phyloP scores from a whole-genome alignment of 2,113 vertebrate species.

The Hippocampus abdominalis region DNA sequence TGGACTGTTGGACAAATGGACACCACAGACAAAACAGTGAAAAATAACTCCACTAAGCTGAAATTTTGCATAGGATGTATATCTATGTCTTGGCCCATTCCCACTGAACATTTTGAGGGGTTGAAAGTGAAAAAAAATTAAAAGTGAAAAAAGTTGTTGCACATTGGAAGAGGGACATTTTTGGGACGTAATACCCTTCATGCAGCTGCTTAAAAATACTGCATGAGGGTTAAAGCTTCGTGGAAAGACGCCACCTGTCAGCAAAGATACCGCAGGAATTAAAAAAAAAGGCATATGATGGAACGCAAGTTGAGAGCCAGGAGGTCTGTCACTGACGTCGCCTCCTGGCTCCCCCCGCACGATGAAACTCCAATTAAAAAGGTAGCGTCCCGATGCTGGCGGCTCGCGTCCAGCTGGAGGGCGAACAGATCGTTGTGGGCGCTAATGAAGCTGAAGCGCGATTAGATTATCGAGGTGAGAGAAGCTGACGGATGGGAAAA shows the following conservation, averaged over 20 bases:
- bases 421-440: constrained; percentile 90
- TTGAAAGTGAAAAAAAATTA: too few relatives aligned
- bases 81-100: too few relatives aligned
- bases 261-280: constrained; percentile 73
- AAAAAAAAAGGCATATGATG: constrained; percentile 76
- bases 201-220: too few relatives aligned
- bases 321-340: constrained; percentile 58
- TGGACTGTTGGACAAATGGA: too few relatives aligned
- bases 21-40: too few relatives aligned
- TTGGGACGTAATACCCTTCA: too few relatives aligned
- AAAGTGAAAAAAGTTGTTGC: too few relatives aligned
- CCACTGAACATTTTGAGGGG: too few relatives aligned
- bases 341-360: constrained; percentile 80
- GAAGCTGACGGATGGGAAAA: constrained; percentile 97
- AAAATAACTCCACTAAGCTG: too few relatives aligned
- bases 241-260: constrained; percentile 68
- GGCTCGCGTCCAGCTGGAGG: constrained; percentile 79
- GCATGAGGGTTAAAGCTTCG: too few relatives aligned
- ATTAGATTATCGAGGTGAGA: constrained; percentile 94
- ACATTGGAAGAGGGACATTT: too few relatives aligned
- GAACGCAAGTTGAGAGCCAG: constrained; percentile 78
- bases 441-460: constrained; percentile 94
- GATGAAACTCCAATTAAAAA: constrained; percentile 84
- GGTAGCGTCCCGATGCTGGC: constrained; percentile 75
- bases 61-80: too few relatives aligned